Conservation (phyloP, 2,113 vertebrate species). For the Zosterops pallidus region DNA sequence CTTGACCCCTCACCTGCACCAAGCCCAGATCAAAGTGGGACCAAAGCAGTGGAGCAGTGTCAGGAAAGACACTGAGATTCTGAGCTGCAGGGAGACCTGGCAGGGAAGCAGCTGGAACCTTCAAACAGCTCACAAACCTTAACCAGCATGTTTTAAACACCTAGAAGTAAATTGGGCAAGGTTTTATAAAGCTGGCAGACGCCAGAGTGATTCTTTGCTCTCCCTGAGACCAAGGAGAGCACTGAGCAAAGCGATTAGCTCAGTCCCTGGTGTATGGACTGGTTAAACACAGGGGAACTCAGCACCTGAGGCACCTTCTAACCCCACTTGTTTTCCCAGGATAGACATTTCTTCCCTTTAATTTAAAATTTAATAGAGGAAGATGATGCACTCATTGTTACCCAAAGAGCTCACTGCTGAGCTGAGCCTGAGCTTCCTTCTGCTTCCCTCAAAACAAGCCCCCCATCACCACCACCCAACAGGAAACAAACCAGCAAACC, state of each 20-base stretch:
- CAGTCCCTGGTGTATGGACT: not conserved
- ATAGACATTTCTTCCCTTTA: not conserved
- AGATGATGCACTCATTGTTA: not conserved
- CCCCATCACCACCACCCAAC: not conserved
- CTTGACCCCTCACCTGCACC: not conserved
- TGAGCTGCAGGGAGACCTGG: not conserved
- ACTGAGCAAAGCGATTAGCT: not conserved
- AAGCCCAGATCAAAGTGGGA: not conserved
- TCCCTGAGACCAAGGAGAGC: not conserved
- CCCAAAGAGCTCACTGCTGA: not conserved
- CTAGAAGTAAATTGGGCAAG: not conserved
- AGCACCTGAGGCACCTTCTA: not conserved
- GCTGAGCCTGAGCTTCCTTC: not conserved
- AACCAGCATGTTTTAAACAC: not conserved
- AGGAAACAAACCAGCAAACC: not conserved
- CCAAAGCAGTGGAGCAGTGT: rapidly evolving
- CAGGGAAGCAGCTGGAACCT: not conserved
- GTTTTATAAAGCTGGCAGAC: not conserved
- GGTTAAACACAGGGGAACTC: not conserved
- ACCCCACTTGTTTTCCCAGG: not conserved
- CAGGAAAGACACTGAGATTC: too few relatives aligned
- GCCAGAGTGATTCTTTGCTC: not conserved
- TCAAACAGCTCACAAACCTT: not conserved
- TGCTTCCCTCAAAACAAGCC: not conserved
- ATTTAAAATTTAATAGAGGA: not conserved